These are phyloP conservation scores for Umimayanthus chanpuru DNA, from an alignment of 92 coral and sea anemone species.

Conservation along the genomic window DNA sequence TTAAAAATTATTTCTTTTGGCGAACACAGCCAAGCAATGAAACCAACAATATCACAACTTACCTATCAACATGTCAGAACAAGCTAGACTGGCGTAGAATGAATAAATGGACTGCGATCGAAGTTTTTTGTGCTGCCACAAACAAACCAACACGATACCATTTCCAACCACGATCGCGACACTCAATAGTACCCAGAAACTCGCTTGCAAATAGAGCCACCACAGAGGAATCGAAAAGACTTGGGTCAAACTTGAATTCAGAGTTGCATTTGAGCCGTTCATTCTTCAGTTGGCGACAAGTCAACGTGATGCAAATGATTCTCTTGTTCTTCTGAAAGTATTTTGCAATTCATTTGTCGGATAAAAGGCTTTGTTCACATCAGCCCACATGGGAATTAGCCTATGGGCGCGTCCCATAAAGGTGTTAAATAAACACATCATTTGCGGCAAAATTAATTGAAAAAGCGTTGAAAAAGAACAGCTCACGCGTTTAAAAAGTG, in stretches of 20 bases:
- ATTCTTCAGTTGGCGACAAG: background rate
- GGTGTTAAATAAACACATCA: background rate
- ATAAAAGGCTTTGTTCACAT: background rate
- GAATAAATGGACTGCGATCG: slow-evolving; percentile 58
- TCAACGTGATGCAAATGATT: background rate
- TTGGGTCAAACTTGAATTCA: background rate
- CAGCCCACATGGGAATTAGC: slow-evolving; percentile 34
- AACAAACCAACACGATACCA: slow-evolving; percentile 62
- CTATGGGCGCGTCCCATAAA: background rate
- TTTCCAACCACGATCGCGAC: slow-evolving; percentile 60
- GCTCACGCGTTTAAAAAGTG: background rate
- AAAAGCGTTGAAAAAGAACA: background rate
- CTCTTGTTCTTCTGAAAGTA: background rate
- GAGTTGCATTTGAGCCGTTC: background rate
- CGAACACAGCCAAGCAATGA: background rate
- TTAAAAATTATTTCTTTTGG: background rate
- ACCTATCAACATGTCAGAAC: slow-evolving; percentile 75
- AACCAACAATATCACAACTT: slow-evolving; percentile 27
- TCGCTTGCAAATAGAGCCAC: slow-evolving; percentile 71
- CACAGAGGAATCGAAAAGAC: background rate
- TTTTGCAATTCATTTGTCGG: slow-evolving; percentile 18
- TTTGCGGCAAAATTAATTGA: background rate
- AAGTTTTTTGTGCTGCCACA: slow-evolving; percentile 55
- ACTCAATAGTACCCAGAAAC: slow-evolving; percentile 62
- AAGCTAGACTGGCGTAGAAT: slow-evolving; percentile 79